A percentile compares a stretch with the other conserved stretches of the same genome.
Conservation (phyloP, 2,797 vertebrate genomes). For the Pogoniulus pusillus region DNA sequence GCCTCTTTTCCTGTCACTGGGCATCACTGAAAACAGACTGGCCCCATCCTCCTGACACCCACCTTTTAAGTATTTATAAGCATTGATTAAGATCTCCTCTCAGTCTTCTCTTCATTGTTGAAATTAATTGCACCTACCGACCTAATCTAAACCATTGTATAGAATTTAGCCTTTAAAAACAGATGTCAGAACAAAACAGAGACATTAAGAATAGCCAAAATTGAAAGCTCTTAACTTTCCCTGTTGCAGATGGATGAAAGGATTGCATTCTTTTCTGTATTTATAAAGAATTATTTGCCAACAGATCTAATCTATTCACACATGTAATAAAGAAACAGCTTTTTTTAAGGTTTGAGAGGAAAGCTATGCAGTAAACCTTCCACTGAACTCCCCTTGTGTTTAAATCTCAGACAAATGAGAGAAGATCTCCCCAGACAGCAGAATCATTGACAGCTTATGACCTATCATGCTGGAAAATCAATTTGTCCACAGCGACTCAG, state of each 20-base stretch:
- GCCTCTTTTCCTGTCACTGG: no score
- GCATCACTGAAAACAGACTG: no score
- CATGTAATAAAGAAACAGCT: not conserved
- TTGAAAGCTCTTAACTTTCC: not conserved
- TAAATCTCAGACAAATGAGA: not conserved
- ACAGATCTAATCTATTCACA: not conserved
- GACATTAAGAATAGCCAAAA: not conserved
- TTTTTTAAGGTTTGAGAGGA: not conserved
- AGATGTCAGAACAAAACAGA: not conserved
- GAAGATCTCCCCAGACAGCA: not conserved
- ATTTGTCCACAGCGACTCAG: not conserved
- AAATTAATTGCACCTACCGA: not conserved
- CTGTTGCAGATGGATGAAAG: not conserved
- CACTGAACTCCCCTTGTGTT: not conserved
- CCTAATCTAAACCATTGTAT: not conserved
- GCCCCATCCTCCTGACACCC: no score
- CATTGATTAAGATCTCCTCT: no score
- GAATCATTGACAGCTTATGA: not conserved
- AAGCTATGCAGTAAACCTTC: not conserved
- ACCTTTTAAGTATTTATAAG: no score
- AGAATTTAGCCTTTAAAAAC: not conserved
- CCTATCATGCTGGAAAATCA: not conserved
- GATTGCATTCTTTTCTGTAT: not conserved
- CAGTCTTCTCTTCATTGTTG: no score
- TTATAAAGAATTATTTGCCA: not conserved